phyloP scores from a whole-genome alignment of 92 coral and sea anemone genomes.

The Porites divaricata region DNA sequence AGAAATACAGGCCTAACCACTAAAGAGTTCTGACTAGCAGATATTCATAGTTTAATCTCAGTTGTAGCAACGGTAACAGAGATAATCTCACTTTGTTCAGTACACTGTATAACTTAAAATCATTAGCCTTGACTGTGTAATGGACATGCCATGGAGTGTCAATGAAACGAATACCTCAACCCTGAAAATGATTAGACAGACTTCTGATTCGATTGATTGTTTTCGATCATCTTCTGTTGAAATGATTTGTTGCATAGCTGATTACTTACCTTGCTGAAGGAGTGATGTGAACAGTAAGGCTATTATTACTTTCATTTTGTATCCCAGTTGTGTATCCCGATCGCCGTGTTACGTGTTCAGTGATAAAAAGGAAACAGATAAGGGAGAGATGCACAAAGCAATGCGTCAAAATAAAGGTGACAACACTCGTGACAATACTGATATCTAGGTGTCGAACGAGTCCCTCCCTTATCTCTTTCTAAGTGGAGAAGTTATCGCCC shows the following conservation, averaged over 20 bases:
- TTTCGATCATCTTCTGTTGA: background rate
- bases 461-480: background rate
- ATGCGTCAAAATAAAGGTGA: background rate
- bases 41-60: background rate
- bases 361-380: background rate
- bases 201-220: background rate
- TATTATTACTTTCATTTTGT: background rate
- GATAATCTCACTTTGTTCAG: background rate
- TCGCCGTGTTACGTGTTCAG: background rate
- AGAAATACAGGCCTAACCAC: too few relatives aligned
- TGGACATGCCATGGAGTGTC: background rate
- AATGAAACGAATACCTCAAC: background rate
- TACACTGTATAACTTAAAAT: too few relatives aligned
- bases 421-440: background rate
- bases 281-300: background rate
- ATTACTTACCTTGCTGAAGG: slow-evolving; percentile 1
- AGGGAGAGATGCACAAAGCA: background rate
- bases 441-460: background rate
- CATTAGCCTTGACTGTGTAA: too few relatives aligned
- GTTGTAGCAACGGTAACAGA: background rate
- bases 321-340: background rate
- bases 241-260: background rate
- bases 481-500: background rate
- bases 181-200: background rate
- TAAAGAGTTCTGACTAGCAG: too few relatives aligned